Base-by-base conservation (phyloP, 2,797 vertebrate genomes). In the Trematomus bernacchii region DNA sequence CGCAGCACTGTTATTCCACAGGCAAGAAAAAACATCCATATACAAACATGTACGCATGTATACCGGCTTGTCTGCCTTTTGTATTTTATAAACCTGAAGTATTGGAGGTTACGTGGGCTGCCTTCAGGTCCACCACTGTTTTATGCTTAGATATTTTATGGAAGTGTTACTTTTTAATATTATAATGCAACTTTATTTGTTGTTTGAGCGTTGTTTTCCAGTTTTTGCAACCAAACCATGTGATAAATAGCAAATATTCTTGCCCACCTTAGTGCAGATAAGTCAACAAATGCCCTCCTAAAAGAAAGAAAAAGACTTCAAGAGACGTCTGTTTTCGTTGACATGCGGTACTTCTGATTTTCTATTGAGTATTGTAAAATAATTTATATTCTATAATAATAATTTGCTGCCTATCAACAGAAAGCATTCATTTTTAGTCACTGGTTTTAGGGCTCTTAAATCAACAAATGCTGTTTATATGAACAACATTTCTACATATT, bases 401-500 rank as follows among this genome's bases (percentile, higher is more conserved):
- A 86, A 90, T 90, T 91, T 91, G 85, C 92, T 91, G 88, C 88
- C 87, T 92, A 80, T 85, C 87, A 83, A 86, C 81, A 85, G 87
- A 77, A 88, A 92, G 84, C 85, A 85, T 92, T 85, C 59, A 84
- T 91, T 93, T 94, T 90, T 91, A 82, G 92, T 92, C 90, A 87
- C 89, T 90, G 85, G 89, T 92, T 93, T 90, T 94, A 91, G 89
- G 91, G 89, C 92, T 92, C 90, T 93, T 91, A 91, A 93, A 91
- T 92, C 87, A 92, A 93, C 81, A 92, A 87, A 92, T 91, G 89
- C 91, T 93, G 92, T 94, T 95, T 94, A 92, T 93, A 94, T 91
- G 87, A 92, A 93, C 91, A 93, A 94, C 92, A 93, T 95, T 96
- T 96, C 92, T 96, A 96, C 94, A 94, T 95, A 90, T 37, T 93